Evolutionary conservation across 2,888 invertebrate genomes (phyloP), one percentile per base, ranked within the genome.

Genomic region (Drosophila falleni): DNA sequence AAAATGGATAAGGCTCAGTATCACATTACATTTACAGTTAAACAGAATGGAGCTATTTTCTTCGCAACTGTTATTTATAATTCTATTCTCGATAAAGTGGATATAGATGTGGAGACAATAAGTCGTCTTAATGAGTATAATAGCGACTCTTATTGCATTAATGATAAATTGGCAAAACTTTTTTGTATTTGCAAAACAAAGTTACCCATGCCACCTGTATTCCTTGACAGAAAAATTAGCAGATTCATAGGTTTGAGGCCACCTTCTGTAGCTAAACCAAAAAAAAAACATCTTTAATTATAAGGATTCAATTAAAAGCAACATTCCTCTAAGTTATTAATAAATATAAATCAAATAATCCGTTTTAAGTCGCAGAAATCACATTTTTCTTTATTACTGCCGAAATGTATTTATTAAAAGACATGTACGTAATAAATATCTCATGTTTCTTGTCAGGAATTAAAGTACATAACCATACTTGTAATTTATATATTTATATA

Each of bases 401-500:
- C 6, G 5, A 56, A 9, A 54, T 33, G 15, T 56, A 37, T 19
- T 19, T 19, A 8, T 31, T 31, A 35, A 29, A 35, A 26, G 10
- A 47, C 29, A 41, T 29, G 31, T 11, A 44, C 19, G 47, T 53
- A 35, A 47, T 65, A 60, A 55, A 55, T 51, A 37, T 37, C 50
- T 53, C 26, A 29, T 23, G 1, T 0, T 37, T 37, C 35, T 35
- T 33, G 4, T 33, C 15, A 5, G 35, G 46, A 56, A 46, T 46
- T 50, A 23, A 35, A 42, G 54, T 6, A 15, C 26, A 47, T 16
- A 68, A 26, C 16, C 35, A 53, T 31, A 50, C 44, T 53, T 64
- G 47, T 64, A 69, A 64, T 74, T 74, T 74, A 51, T 74, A 46
- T 23, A 23, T 1, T 23, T 23, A 1, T 23, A 23, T 74, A 39